Conservation (phyloP, 2,113 vertebrate species). For the Hippocampus barbouri region DNA sequence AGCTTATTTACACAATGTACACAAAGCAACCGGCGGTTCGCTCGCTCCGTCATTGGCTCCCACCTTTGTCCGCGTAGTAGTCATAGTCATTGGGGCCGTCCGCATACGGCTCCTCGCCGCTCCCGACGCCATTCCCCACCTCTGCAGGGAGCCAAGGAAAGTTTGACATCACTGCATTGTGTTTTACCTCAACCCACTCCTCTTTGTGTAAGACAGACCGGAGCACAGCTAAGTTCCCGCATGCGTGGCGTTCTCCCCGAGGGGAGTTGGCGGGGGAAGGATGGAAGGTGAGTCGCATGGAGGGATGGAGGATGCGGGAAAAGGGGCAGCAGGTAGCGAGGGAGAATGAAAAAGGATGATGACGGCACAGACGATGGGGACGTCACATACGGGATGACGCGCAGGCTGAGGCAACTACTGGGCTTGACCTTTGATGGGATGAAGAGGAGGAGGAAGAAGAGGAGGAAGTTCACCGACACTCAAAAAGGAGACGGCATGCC, state of each 20-base stretch:
- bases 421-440: conserved; percentile 62
- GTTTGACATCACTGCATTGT: neutral
- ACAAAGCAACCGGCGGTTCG: conserved; percentile 16
- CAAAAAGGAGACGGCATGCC: conserved; percentile 55
- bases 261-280: conserved; percentile 17
- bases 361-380: conserved; percentile 40
- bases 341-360: conserved; percentile 36
- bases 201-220: conserved; percentile 32
- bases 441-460: conserved; percentile 46
- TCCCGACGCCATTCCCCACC: conserved; percentile 81
- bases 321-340: conserved; percentile 37
- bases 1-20: conserved; percentile 56
- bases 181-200: conserved; percentile 54
- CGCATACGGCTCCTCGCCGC: conserved; percentile 78
- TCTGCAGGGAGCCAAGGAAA: conserved; percentile 71
- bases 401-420: conserved; percentile 55
- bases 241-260: conserved; percentile 32
- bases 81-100: conserved; percentile 76
- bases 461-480: conserved; percentile 58
- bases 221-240: conserved; percentile 38
- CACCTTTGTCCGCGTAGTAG: conserved; percentile 75
- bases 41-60: conserved; percentile 57
- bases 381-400: conserved; percentile 48
- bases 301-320: conserved; percentile 25
- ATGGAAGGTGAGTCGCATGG: conserved; percentile 24